Base-by-base conservation (phyloP, 1,140 invertebrate species). In the Halesus radiatus region DNA sequence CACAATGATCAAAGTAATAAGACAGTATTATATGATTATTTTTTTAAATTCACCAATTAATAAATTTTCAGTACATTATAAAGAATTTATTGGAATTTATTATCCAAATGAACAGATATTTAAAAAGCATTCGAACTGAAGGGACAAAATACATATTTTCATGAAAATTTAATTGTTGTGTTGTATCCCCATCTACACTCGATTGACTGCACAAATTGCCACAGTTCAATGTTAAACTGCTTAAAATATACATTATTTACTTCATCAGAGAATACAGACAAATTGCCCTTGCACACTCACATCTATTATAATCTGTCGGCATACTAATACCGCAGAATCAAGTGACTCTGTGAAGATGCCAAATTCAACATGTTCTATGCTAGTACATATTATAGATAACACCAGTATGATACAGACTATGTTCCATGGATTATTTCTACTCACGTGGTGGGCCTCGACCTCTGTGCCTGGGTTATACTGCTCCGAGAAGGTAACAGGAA, bases 401-500 rank as follows among this genome's bases (percentile, higher is more conserved):
- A 29, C 2, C n/a, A 18, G 20, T 18, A 22, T 62, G 23, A 22
- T 18, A 23, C n/a, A n/a, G n/a, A n/a, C n/a, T n/a, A n/a, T n/a
- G n/a, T n/a, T n/a, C n/a, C n/a, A n/a, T n/a, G n/a, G n/a, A n/a
- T 13, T 37, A 32, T n/a, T 18, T 75, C 23, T 89, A 90, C 89
- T 90, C 85, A 90, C 89, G 89, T 89, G 74, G 89, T 90, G 64
- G 88, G 89, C 85, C 88, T 88, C 88, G 89, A 90, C 79, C 88
- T 87, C 87, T 89, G 89, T 82, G 89, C 88, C 85, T 87, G 88
- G 85, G 89, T 89, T 85, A 89, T 88, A 89, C 89, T 90, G 89
- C 86, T 81, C 80, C 77, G 22, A 6, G 52, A 76, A 73, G 68
- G 80, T 37, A 45, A 66, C 3, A 26, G 26, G 16, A 62, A 32